Base-by-base conservation (phyloP, 2,797 vertebrate genomes). In the Gobionotothen gibberifrons region DNA sequence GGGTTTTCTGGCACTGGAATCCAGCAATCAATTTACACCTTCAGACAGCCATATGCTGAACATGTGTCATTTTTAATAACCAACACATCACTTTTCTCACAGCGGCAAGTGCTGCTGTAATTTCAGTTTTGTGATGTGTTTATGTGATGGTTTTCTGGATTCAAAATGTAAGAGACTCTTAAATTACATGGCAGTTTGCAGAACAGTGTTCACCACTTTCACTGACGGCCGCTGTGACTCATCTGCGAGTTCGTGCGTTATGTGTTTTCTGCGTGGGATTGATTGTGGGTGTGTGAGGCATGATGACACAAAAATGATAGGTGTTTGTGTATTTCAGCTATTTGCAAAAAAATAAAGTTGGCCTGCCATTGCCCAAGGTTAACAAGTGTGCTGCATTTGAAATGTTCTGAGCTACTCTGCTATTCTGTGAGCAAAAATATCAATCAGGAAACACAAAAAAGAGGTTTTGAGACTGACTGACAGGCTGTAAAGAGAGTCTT, bases 151-250 rank as follows among this genome's bases (percentile, higher is more conserved):
- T 48, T 65, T 11, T 71, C 40, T 53, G 51, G 43, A 26, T 59
- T 64, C 13, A 46, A 62, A 80, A 59, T 8, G 67, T 17, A 5
- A 53, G 48, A 51, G 47, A 40, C 29, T 22, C 39, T 9, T 5
- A 59, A 39, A 79, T 32, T 66, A 19, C 79, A 48, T 70, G 53
- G 62, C 73, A 59, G 69, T 76, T 79, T 76, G 52, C 26, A 52
- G 21, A 66, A 32, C 32, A 2, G 26, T 22, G 67, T 58, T 73
- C 32, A n/a, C 16, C 53, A 46, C 49, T 47, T 68, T 16, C 53
- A 61, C 64, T 51, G 49, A 66, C 1, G 2, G 68, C 46, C 43
- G 43, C 52, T 46, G 11, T 81, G 74, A 84, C 72, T 82, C 72
- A 78, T 78, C 53, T 52, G n/a, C 5, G 29, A 71, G 3, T 64